Evolutionary conservation across 2,113 vertebrate species (phyloP).

Genomic region (Odocoileus hemionus): DNA sequence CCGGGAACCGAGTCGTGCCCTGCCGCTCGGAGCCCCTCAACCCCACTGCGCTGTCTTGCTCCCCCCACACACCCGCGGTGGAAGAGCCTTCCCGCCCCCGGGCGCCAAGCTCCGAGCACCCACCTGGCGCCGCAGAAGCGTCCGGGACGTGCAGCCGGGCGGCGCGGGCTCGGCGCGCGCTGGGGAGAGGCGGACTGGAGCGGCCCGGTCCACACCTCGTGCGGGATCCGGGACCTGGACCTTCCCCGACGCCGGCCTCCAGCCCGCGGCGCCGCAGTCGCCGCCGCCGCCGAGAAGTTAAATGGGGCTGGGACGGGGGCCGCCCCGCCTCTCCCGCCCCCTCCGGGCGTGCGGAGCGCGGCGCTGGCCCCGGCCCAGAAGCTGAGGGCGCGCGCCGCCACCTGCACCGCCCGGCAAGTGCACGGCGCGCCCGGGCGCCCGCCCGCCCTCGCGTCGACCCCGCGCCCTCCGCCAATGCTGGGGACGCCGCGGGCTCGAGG

Average conservation of each 20-base stretch:
- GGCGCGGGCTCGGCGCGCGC: not conserved
- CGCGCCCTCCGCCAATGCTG: conserved; percentile 4
- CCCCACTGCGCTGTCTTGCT: not conserved
- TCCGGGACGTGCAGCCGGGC: not conserved
- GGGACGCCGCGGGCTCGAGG: not conserved
- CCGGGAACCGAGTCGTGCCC: too few relatives aligned
- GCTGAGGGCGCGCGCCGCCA: conserved; percentile 60
- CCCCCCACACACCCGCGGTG: not conserved
- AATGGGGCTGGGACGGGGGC: conserved; percentile 48
- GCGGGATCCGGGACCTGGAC: not conserved
- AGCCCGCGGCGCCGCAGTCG: conserved; percentile 22
- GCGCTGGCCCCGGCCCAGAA: conserved; percentile 33
- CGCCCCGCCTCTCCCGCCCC: conserved; percentile 64
- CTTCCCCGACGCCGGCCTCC: conserved; percentile 60
- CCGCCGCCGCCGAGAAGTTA: conserved; percentile 28
- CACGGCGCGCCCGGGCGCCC: not conserved
- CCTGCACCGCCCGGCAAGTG: conserved; percentile 51
- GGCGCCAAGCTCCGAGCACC: not conserved
- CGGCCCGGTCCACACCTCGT: not conserved
- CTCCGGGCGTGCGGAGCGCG: conserved; percentile 42
- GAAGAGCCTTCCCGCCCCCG: not conserved
- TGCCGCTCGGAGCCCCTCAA: not conserved
- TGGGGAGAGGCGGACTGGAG: not conserved
- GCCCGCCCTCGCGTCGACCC: accelerated
- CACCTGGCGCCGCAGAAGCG: conserved; percentile 2